These are phyloP conservation scores for Onthophagus sagittarius DNA, from an alignment of 2,888 invertebrate species.

Conservation along the genomic window DNA sequence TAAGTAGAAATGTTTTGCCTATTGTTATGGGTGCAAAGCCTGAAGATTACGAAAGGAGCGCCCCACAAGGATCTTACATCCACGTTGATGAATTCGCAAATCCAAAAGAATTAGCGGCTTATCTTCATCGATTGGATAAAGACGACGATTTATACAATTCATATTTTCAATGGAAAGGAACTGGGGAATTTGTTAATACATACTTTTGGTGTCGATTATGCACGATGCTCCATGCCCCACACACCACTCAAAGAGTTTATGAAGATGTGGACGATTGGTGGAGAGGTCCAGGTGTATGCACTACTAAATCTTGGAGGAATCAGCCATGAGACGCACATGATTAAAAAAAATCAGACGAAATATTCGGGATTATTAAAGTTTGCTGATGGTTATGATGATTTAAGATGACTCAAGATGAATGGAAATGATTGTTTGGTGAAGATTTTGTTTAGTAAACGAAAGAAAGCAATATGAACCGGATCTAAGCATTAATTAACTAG, in stretches of 20 bases:
- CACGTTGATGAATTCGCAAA: constrained; percentile 94
- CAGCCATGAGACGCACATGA: neutral
- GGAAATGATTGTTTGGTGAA: no score
- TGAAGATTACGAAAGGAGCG: constrained; percentile 82
- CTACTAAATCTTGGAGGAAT: constrained; percentile 22
- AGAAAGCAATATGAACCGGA: neutral
- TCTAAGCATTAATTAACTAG: neutral
- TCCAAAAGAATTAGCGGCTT: constrained; percentile 81
- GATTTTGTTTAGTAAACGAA: no score
- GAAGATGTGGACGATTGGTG: constrained; percentile 90
- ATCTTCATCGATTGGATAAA: constrained; percentile 77
- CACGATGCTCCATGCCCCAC: constrained; percentile 72
- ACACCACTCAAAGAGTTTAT: constrained; percentile 57
- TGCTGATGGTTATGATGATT: no score
- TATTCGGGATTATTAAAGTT: no score
- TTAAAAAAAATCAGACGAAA: neutral
- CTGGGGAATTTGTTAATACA: constrained; percentile 94
- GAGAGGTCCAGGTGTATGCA: constrained; percentile 78
- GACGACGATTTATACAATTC: constrained; percentile 90
- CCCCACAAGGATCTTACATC: constrained; percentile 88
- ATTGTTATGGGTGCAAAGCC: constrained; percentile 96
- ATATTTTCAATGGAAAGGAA: constrained; percentile 88
- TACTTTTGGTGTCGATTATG: constrained; percentile 91
- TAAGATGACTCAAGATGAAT: no score
- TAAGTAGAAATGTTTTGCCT: constrained; percentile 82